phyloP scores from a whole-genome alignment of 2,113 vertebrate genomes.

The Sterna hirundo region DNA sequence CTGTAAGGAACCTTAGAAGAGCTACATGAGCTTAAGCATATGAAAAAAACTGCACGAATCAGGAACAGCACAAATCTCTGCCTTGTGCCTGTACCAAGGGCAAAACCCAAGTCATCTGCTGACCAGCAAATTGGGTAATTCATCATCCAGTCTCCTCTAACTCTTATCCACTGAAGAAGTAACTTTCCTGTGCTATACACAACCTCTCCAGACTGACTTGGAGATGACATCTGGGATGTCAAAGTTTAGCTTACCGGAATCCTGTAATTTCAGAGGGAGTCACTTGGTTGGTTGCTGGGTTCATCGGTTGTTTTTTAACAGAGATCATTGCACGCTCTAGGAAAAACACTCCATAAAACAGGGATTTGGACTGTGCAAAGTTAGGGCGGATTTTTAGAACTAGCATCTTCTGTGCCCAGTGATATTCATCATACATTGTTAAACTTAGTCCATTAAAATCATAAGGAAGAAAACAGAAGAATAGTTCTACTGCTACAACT shows the following conservation, averaged over 20 bases:
- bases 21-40: not conserved
- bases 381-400: not conserved
- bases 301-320: not conserved
- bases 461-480: not conserved
- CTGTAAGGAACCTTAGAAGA: not conserved
- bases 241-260: not conserved
- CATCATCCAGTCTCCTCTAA: not conserved
- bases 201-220: not conserved
- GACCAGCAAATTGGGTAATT: not conserved
- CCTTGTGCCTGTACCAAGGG: not conserved
- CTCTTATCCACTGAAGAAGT: not conserved
- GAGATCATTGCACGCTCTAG: not conserved
- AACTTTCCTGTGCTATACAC: not conserved
- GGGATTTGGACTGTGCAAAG: not conserved
- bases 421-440: not conserved
- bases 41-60: rapidly evolving
- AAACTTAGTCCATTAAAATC: not conserved
- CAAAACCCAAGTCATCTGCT: not conserved
- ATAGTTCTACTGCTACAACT: not conserved
- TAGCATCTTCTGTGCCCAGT: not conserved
- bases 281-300: rapidly evolving
- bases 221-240: not conserved
- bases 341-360: not conserved
- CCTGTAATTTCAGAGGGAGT: not conserved
- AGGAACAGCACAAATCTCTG: not conserved